These are phyloP conservation scores for Drosophila elegans DNA, from an alignment of 1,140 invertebrate species.

Conservation along the genomic window DNA sequence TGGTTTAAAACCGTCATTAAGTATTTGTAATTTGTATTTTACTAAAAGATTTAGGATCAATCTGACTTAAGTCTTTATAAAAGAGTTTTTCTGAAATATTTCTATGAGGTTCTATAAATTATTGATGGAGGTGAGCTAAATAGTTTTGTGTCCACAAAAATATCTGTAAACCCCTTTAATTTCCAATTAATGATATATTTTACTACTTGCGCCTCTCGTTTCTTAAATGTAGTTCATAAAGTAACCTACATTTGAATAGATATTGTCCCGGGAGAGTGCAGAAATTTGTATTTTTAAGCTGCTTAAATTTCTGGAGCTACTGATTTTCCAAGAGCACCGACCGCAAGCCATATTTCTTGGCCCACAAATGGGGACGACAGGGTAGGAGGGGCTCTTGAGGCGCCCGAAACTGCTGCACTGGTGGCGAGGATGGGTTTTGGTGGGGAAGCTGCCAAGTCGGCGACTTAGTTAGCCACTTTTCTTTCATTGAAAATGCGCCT, in stretches of 20 bases:
- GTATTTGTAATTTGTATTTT: no score
- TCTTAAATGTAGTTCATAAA: neutral
- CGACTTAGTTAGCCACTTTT: conserved; percentile 81
- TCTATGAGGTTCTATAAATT: no score
- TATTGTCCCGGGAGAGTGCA: conserved; percentile 6
- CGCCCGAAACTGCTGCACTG: conserved; percentile 40
- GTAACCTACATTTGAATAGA: neutral
- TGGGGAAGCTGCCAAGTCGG: conserved; percentile 24
- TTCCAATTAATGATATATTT: no score
- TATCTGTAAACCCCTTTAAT: no score
- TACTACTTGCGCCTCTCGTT: neutral
- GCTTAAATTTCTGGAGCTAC: conserved; percentile 43
- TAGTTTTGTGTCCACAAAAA: no score
- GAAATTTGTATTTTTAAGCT: conserved; percentile 11
- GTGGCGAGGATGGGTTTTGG: conserved; percentile 15
- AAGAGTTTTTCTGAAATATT: no score
- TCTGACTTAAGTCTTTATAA: no score
- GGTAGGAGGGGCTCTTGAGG: conserved; percentile 33
- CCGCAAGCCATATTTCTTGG: conserved; percentile 40
- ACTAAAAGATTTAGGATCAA: no score
- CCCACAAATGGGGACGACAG: conserved; percentile 36
- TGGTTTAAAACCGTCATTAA: no score
- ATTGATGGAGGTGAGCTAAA: no score
- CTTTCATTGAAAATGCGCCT: conserved; percentile 75
- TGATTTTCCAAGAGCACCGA: conserved; percentile 35